Base-by-base conservation (phyloP, 2,797 vertebrate genomes). In the Eospalax fontanierii region DNA sequence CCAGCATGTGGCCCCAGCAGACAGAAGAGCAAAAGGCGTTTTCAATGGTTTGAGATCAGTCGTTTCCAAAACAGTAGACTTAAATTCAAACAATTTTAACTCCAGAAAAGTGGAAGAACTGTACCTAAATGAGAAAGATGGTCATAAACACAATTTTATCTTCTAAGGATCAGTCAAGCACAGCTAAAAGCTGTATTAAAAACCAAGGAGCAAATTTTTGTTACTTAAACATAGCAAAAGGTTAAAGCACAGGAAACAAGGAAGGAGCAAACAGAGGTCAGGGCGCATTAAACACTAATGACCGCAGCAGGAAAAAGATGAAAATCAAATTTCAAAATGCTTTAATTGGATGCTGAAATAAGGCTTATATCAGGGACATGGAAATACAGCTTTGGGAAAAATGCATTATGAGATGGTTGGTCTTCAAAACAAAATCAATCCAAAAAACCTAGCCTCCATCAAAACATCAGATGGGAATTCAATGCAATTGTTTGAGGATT, bases 311-410 rank as follows among this genome's bases (percentile, higher is more conserved):
- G 88, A 87, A 74, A 86, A 50, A 57, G n/a, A 61, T 22, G 70
- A 54, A 92, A 91, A 92, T 83, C 87, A 30, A 86, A 89, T 92
- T 97, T 61, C 30, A 54, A 92, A 79, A 46, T 30, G 8, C 71
- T n/a, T 33, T 89, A 59, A 70, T 91, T 57, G 10, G 59, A 33
- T 33, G 8, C 35, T 22, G 30, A 73, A 57, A 38, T 73, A 38
- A 81, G 82, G 63, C n/a, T 82, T 43, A 0, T 35, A 7, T 11
- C 30, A 63, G 11, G 76, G 35, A 33, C 59, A 8, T 1, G 26
- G 88, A n/a, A 66, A 57, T 18, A 26, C 59, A 50, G 4, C 85
- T 89, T 86, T 19, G 57, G 83, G 35, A 38, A 61, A 93, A 33
- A 50, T 2, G 1, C n/a, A 24, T 4, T 6, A 35, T 16, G 93